Evolutionary conservation across 2,113 vertebrate genomes (phyloP).

Genomic region (Xiphias gladius): DNA sequence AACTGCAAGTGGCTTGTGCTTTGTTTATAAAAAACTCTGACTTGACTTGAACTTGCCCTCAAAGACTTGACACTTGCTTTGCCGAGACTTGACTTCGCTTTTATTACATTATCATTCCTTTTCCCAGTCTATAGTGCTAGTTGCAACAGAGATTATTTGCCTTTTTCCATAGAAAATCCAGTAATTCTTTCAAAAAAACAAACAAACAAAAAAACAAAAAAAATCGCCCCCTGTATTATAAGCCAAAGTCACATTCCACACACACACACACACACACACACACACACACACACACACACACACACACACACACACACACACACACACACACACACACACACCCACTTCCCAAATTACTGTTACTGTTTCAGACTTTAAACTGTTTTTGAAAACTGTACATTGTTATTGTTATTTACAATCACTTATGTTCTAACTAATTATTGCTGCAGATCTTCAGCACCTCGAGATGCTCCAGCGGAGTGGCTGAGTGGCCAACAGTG

Average conservation of each 20-base stretch:
- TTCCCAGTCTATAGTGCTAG: not conserved
- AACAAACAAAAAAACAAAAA: too few species aligned
- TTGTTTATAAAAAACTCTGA: not conserved
- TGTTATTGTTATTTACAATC: not conserved
- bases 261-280: too few species aligned
- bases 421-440: constrained; percentile 21
- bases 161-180: not conserved
- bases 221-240: too few species aligned
- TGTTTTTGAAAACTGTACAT: not conserved
- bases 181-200: not conserved
- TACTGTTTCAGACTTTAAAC: too few species aligned
- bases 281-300: too few species aligned
- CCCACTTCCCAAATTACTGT: too few species aligned
- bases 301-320: too few species aligned
- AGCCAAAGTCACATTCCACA: too few species aligned
- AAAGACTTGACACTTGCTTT: not conserved
- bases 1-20: not conserved
- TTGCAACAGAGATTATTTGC: not conserved
- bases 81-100: not conserved
- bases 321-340: too few species aligned
- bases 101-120: not conserved
- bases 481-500: constrained; percentile 11
- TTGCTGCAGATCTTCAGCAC: constrained; percentile 4
- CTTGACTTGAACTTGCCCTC: not conserved
- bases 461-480: constrained; percentile 13